These are phyloP conservation scores for Oceanites oceanicus DNA, from an alignment of 2,113 vertebrate species.

Conservation along the genomic window DNA sequence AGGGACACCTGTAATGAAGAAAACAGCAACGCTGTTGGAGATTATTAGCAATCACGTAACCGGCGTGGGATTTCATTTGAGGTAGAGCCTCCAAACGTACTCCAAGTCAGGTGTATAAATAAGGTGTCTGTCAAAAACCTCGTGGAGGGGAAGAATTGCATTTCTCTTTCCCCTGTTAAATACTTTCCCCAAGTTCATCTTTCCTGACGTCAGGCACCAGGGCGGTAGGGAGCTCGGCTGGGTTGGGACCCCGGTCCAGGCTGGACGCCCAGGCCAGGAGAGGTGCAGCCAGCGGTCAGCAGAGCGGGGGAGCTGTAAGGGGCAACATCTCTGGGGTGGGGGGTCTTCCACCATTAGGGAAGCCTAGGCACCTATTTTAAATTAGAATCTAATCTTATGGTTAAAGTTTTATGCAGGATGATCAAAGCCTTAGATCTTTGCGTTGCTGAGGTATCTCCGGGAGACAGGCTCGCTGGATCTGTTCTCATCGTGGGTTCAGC, in stretches of 20 bases:
- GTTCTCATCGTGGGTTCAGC: neutral
- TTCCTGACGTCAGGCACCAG: neutral
- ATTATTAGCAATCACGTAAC: neutral
- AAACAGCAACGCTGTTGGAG: neutral
- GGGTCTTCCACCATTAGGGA: neutral
- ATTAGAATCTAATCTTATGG: neutral
- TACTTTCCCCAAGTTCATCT: neutral
- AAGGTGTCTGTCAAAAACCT: neutral
- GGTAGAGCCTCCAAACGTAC: neutral
- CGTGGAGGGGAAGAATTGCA: neutral
- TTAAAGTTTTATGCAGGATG: neutral
- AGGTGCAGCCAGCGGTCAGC: neutral
- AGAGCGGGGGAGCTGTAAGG: neutral
- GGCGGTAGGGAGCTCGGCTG: neutral
- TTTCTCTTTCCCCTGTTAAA: neutral
- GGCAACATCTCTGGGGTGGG: fast-evolving
- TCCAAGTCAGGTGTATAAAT: neutral
- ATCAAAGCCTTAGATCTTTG: neutral
- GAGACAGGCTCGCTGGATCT: neutral
- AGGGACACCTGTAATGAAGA: neutral
- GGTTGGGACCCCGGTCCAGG: neutral
- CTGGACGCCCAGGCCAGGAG: neutral
- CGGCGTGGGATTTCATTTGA: neutral
- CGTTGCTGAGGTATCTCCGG: neutral
- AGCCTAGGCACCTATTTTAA: neutral